Evolutionary conservation across 2,113 vertebrate species (phyloP).

Genomic region (Genyomyrus donnyi): DNA sequence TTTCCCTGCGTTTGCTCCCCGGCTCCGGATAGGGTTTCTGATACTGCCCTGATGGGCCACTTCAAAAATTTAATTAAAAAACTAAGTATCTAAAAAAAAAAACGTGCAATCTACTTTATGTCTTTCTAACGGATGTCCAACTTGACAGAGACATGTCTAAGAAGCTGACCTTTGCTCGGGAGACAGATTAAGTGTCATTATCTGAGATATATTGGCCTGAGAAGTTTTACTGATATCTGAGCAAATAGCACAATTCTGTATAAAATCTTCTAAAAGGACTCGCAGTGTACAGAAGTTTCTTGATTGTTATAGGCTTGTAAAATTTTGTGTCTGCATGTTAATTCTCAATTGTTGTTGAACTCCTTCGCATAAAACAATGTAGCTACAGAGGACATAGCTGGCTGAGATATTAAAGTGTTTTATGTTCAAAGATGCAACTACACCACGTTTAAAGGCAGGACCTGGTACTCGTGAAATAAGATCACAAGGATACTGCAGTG

Average conservation of each 20-base stretch:
- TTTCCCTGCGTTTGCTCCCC: neutral
- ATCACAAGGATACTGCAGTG: slow-evolving; percentile 40
- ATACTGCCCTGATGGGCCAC: neutral
- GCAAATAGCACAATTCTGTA: neutral
- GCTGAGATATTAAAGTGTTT: neutral
- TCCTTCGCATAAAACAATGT: neutral
- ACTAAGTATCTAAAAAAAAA: neutral
- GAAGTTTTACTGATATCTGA: neutral
- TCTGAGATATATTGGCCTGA: neutral
- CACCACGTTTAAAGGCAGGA: slow-evolving; percentile 48
- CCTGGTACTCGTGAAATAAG: slow-evolving; percentile 45
- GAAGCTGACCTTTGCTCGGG: neutral
- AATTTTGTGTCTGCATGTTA: neutral
- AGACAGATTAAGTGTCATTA: neutral
- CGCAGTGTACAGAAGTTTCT: neutral
- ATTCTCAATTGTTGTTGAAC: neutral
- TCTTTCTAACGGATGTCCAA: neutral
- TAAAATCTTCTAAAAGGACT: neutral
- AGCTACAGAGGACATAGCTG: neutral
- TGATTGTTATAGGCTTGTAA: neutral
- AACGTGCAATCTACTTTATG: neutral
- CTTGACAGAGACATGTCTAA: neutral
- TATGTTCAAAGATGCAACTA: slow-evolving; percentile 11
- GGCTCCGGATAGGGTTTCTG: neutral
- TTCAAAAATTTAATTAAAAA: neutral